Evolutionary conservation across 2,113 vertebrate genomes (phyloP).

Genomic region (Amblyopsis rosae): DNA sequence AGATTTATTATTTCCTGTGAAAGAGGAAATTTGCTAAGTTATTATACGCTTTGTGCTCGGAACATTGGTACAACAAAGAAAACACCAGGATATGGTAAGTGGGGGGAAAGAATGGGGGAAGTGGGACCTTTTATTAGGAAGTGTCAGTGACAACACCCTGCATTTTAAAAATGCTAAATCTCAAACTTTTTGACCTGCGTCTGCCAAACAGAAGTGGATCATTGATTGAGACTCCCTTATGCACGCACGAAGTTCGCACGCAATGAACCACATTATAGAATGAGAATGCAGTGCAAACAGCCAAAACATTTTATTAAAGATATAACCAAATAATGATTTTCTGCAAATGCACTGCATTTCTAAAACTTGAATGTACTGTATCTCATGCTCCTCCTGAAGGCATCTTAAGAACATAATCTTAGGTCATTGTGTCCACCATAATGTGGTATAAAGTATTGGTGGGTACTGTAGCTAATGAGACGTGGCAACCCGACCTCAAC

Average conservation of each 20-base stretch:
- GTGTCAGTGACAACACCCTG: slow-evolving; percentile 58
- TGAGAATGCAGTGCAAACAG: too few relatives aligned
- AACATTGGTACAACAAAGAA: slow-evolving; percentile 44
- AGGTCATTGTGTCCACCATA: slow-evolving; percentile 55
- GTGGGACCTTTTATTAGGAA: slow-evolving; percentile 46
- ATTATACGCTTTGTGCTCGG: slow-evolving; percentile 65
- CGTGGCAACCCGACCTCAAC: not conserved
- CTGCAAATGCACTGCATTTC: too few relatives aligned
- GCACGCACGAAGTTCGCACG: too few relatives aligned
- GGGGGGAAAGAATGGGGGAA: slow-evolving; percentile 59
- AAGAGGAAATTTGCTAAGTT: slow-evolving; percentile 68
- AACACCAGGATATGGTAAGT: slow-evolving; percentile 56
- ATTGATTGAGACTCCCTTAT: too few relatives aligned
- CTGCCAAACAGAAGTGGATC: too few relatives aligned
- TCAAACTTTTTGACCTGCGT: too few relatives aligned
- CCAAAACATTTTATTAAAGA: too few relatives aligned
- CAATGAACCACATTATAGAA: too few relatives aligned
- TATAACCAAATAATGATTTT: too few relatives aligned
- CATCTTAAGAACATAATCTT: not conserved
- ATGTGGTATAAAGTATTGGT: slow-evolving; percentile 42
- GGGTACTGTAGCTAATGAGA: slow-evolving; percentile 26
- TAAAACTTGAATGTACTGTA: too few relatives aligned
- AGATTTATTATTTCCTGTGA: slow-evolving; percentile 72
- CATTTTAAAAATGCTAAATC: slow-evolving; percentile 37
- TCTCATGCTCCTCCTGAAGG: too few relatives aligned